Evolutionary conservation across 2,113 vertebrate species (phyloP).

Genomic region (Microcebus griseorufus): DNA sequence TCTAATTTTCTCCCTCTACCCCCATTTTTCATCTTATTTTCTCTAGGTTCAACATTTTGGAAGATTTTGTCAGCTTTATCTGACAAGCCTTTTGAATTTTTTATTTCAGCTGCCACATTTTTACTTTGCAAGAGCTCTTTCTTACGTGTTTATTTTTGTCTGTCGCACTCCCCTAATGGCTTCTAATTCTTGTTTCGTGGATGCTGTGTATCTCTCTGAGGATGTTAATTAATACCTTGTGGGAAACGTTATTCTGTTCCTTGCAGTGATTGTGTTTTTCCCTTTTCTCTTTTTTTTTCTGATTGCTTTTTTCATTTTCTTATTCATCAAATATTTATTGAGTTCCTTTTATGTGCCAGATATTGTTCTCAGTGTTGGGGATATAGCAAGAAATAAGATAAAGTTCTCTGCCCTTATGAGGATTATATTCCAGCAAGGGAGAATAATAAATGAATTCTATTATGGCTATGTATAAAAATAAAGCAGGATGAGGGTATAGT

Average conservation of each 20-base stretch:
- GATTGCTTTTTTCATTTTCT: slow-evolving; percentile 39
- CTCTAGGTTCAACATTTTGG: slow-evolving; percentile 1
- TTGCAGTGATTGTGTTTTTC: neutral
- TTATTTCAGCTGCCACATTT: neutral
- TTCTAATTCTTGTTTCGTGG: neutral
- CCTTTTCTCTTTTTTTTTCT: neutral
- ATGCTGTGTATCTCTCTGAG: neutral
- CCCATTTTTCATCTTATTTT: neutral
- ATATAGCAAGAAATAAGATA: neutral
- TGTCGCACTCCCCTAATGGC: accelerated
- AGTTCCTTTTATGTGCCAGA: neutral
- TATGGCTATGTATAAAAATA: neutral
- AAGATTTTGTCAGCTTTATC: neutral
- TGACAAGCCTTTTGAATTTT: slow-evolving; percentile 1
- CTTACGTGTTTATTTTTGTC: neutral
- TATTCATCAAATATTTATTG: slow-evolving; percentile 9
- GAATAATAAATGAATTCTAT: neutral
- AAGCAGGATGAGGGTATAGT: neutral
- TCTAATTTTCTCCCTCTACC: too few relatives aligned
- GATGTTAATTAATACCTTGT: neutral
- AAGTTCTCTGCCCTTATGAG: neutral
- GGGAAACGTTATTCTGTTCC: neutral
- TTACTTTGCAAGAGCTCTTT: neutral
- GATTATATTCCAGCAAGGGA: neutral
- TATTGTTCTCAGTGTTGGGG: neutral